phyloP scores from a whole-genome alignment of 1,140 invertebrate genomes.

The Atta colombica region DNA sequence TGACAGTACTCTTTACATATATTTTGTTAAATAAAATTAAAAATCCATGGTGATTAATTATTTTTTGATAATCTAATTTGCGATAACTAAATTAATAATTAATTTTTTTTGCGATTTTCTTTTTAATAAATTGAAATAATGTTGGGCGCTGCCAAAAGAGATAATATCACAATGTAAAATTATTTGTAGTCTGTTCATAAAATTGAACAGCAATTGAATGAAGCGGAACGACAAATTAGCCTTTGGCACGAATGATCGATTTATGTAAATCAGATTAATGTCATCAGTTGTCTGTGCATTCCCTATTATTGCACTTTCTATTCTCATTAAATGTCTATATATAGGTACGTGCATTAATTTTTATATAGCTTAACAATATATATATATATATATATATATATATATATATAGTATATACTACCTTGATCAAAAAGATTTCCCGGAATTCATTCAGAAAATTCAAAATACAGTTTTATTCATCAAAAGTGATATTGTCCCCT shows the following conservation, averaged over 20 bases:
- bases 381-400: too few relatives aligned
- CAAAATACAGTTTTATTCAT: too few relatives aligned
- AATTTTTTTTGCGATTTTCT: not conserved
- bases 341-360: constrained; percentile 78
- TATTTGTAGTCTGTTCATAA: constrained; percentile 25
- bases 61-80: constrained; percentile 13
- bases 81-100: constrained; percentile 5
- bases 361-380: constrained; percentile 69
- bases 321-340: constrained; percentile 15
- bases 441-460: too few relatives aligned
- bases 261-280: constrained; percentile 83
- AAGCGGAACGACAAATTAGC: constrained; percentile 72
- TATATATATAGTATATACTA: too few relatives aligned
- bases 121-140: constrained; percentile 35
- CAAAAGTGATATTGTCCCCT: too few relatives aligned
- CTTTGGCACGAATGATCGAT: constrained; percentile 73
- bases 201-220: constrained; percentile 61
- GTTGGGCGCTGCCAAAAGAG: not conserved
- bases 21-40: not conserved
- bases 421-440: too few relatives aligned
- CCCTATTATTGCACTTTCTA: constrained; percentile 79
- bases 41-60: not conserved
- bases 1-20: too few relatives aligned
- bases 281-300: constrained; percentile 62
- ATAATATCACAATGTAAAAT: not conserved